Conservation (phyloP, 1,140 invertebrate species). For the Hypsibius dujardini region DNA sequence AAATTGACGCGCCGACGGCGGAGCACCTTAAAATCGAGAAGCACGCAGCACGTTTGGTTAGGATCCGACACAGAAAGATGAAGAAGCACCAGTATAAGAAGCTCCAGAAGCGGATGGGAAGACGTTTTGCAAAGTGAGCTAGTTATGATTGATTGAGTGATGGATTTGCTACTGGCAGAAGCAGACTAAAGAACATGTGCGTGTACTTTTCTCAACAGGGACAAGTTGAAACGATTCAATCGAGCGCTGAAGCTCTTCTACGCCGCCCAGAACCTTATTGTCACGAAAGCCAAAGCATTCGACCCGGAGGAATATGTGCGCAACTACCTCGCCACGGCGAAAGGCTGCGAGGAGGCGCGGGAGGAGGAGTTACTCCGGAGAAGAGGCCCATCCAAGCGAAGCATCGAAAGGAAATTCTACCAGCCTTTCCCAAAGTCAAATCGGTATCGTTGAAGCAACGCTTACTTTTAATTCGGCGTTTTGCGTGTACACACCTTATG, state of each 20-base stretch:
- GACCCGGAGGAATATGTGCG: constrained; percentile 50
- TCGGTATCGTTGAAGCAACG: too few species aligned
- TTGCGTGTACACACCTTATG: too few species aligned
- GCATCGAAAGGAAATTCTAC: neutral
- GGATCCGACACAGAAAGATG: constrained; percentile 62
- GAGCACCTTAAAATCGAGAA: constrained; percentile 35
- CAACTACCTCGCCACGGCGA: neutral
- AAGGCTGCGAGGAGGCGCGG: neutral
- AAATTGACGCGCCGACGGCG: neutral
- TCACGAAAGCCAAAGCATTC: constrained; percentile 53
- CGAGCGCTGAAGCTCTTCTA: constrained; percentile 58
- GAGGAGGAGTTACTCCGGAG: neutral
- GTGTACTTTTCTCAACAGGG: neutral
- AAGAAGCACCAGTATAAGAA: constrained; percentile 64
- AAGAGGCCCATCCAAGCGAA: neutral
- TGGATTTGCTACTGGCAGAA: too few species aligned
- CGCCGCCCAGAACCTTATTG: constrained; percentile 42
- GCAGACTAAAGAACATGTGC: too few species aligned
- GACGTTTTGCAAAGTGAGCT: constrained; percentile 28
- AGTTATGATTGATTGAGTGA: too few species aligned
- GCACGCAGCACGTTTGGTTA: constrained; percentile 50
- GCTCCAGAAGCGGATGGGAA: constrained; percentile 54
- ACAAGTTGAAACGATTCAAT: constrained; percentile 44
- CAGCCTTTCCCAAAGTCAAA: too few species aligned
- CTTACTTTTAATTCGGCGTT: too few species aligned